phyloP scores from a whole-genome alignment of 2,113 vertebrate genomes.

The Xenopus borealis region DNA sequence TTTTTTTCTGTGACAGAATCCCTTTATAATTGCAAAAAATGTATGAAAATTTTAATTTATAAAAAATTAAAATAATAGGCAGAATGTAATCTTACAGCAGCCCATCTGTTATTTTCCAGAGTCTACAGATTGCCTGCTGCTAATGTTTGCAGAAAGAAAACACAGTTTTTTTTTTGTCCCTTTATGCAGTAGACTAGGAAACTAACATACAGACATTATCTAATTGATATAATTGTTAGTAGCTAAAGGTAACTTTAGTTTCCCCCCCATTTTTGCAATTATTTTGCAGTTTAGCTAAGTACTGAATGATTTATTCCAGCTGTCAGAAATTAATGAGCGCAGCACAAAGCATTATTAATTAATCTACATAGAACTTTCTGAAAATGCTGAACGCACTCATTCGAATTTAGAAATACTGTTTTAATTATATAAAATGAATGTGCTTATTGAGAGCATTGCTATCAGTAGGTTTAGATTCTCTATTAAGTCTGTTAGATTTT shows the following conservation, averaged over 20 bases:
- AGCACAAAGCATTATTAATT: conserved; percentile 9
- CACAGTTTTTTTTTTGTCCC: too few species aligned
- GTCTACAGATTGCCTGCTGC: not conserved
- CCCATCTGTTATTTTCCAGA: not conserved
- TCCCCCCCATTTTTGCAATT: not conserved
- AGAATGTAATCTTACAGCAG: not conserved
- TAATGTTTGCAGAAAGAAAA: not conserved
- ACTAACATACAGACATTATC: too few species aligned
- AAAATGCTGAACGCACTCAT: not conserved
- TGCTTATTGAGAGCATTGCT: not conserved
- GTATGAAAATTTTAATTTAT: not conserved
- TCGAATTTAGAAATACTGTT: not conserved
- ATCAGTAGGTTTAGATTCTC: too few species aligned
- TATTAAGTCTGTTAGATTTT: too few species aligned
- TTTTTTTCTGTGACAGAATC: too few species aligned
- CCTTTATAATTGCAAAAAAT: too few species aligned
- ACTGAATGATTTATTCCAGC: conserved; percentile 19
- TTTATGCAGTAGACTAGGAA: too few species aligned
- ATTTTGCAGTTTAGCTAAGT: conserved; percentile 41
- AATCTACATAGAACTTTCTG: conserved; percentile 44
- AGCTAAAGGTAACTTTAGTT: too few species aligned
- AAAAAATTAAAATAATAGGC: not conserved
- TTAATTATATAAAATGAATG: not conserved
- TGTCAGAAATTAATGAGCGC: conserved; percentile 15
- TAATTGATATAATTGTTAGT: too few species aligned